Evolutionary conservation across 2,113 vertebrate genomes (phyloP), one percentile per base, ranked within the genome.

Genomic region (Dromiciops gliroides): DNA sequence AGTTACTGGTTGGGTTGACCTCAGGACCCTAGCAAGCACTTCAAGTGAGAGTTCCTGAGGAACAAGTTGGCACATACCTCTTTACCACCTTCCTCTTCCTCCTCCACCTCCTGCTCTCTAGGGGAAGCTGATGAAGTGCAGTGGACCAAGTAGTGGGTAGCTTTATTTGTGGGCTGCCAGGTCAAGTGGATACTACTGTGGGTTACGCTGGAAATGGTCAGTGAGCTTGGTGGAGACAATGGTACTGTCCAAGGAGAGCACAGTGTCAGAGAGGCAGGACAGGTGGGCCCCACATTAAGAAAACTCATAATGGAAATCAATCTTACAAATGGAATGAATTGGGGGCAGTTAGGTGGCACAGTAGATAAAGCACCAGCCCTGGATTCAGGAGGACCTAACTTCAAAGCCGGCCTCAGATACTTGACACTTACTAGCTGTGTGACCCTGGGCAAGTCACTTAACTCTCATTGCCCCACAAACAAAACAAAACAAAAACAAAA

Each of bases 61-160:
- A 48, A 12, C 37, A 92, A 3, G 37, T 0, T 56, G 4, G 3
- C 95, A 12, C 49, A 0, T 96, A 98, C 98, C 98, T 98, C 98
- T 52, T 16, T 94, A 0, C 93, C 98, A 0, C 97, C 92, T 94
- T 97, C 96, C 90, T 98, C 97, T 92, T 98, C 99, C 60, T 83
- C 67, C 0, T 83, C 67, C 31, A 99, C 98, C 31, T 99, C 98
- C n/a, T 83, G 3, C 99, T 99, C 0, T 98, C 67, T 97, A 3
- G 98, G 99, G 6, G 99, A 95, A 95, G 95, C 98, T 19, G 99
- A 99, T 16, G 98, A 97, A 0, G 99, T 99, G 96, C 99, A 99
- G 52, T 98, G 98, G 90, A 99, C 98, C 98, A 99, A 98, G 98
- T 99, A 99, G 94, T 99, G 98, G 0, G 99, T 99, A 22, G 99